Conservation (phyloP, 2,888 invertebrate species). For the Cryptus armator region DNA sequence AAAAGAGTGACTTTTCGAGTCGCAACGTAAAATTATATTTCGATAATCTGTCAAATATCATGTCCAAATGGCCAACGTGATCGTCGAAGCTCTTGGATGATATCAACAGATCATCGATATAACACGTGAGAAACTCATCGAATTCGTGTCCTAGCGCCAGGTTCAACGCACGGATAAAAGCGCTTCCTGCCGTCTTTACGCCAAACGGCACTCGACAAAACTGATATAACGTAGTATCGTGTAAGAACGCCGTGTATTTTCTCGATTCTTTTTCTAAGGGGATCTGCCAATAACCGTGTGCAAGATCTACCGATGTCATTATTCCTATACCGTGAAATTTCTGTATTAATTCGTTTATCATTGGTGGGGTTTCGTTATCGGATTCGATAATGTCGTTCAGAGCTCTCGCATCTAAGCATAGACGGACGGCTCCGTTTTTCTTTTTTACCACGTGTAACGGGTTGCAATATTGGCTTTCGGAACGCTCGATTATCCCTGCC, state of each 20-base stretch:
- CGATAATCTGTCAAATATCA: constrained; percentile 68
- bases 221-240: constrained; percentile 71
- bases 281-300: constrained; percentile 75
- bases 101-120: constrained; percentile 78
- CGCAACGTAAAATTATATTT: constrained; percentile 72
- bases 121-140: constrained; percentile 71
- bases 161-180: constrained; percentile 70
- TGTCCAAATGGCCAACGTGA: constrained; percentile 71
- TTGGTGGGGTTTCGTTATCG: constrained; percentile 30
- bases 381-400: constrained; percentile 30
- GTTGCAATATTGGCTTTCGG: constrained; percentile 76
- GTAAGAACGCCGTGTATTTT: constrained; percentile 71
- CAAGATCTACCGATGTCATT: constrained; percentile 67
- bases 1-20: constrained; percentile 72
- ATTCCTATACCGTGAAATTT: constrained; percentile 18
- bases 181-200: constrained; percentile 73
- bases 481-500: constrained; percentile 75
- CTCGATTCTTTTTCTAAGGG: constrained; percentile 67
- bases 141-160: constrained; percentile 73
- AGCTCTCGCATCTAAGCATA: constrained; percentile 27
- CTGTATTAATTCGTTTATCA: constrained; percentile 25
- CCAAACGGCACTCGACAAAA: constrained; percentile 77
- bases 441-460: constrained; percentile 68
- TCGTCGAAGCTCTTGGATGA: constrained; percentile 72
- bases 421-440: constrained; percentile 19